These are phyloP conservation scores for Drosophila nr. perissopoda DNA, from an alignment of 2,888 invertebrate species.

Conservation along the genomic window DNA sequence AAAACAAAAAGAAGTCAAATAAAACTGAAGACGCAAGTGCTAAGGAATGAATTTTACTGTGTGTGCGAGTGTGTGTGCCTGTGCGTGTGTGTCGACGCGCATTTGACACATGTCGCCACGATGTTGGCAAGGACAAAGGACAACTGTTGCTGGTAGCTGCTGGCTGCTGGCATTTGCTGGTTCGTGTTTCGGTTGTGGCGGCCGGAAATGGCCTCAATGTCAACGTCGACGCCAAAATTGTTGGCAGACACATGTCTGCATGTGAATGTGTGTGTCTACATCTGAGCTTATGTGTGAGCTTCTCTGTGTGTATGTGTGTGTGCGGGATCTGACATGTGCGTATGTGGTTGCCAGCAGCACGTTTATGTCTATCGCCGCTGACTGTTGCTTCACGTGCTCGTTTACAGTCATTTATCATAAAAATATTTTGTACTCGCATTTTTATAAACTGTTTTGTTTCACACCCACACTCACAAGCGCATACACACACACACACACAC, in stretches of 20 bases:
- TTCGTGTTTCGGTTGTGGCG: conserved; percentile 66
- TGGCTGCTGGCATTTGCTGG: conserved; percentile 41
- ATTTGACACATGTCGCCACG: conserved; percentile 72
- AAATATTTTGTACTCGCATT: conserved; percentile 76
- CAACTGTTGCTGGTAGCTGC: conserved; percentile 55
- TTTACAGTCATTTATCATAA: conserved; percentile 79
- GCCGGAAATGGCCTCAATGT: conserved; percentile 80
- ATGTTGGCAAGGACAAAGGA: conserved; percentile 66
- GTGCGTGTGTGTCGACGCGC: conserved; percentile 41
- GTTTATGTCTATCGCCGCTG: conserved; percentile 71
- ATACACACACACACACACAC: conserved; percentile 3
- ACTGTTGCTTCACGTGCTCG: conserved; percentile 74
- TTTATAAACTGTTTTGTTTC: conserved; percentile 79
- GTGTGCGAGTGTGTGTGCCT: background rate
- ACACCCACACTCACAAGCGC: conserved; percentile 43
- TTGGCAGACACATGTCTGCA: conserved; percentile 55
- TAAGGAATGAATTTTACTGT: conserved; percentile 14
- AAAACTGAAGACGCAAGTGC: conserved; percentile 11
- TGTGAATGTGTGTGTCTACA: conserved; percentile 12
- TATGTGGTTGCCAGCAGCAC: conserved; percentile 74
- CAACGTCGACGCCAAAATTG: conserved; percentile 75
- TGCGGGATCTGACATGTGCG: conserved; percentile 66
- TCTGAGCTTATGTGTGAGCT: conserved; percentile 15
- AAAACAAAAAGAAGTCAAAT: background rate
- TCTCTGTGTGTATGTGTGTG: conserved; percentile 22